Evolutionary conservation across 1,140 invertebrate species (phyloP).

Genomic region (Aethina tumida): DNA sequence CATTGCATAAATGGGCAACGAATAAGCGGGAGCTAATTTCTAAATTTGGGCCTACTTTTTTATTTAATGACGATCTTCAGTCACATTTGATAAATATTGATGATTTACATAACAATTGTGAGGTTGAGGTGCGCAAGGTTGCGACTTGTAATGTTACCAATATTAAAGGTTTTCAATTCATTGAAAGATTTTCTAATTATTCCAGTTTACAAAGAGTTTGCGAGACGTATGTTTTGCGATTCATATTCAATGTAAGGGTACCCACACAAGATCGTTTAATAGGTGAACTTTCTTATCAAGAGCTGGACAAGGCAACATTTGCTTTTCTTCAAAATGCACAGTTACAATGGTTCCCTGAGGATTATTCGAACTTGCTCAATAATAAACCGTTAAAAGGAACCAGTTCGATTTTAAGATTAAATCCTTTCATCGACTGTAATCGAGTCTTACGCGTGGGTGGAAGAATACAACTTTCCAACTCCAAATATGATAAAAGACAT

Average conservation of each 20-base stretch:
- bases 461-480: conserved; percentile 22
- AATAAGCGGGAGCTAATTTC: conserved; percentile 14
- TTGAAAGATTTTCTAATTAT: conserved; percentile 8
- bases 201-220: conserved; percentile 1
- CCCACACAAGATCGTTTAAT: not conserved
- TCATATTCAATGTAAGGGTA: not conserved
- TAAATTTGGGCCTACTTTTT: not conserved
- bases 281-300: no score
- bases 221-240: not conserved
- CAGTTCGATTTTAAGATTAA: conserved; percentile 21
- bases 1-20: conserved; percentile 22
- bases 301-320: no score
- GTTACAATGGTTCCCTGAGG: conserved; percentile 6
- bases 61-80: conserved; percentile 1
- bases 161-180: conserved; percentile 2
- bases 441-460: conserved; percentile 36
- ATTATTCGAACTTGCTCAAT: conserved; percentile 5
- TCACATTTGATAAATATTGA: conserved; percentile 4
- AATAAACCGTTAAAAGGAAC: conserved; percentile 7
- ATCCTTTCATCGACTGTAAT: conserved; percentile 33
- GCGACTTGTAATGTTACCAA: not conserved
- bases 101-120: conserved; percentile 5
- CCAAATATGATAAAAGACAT: conserved; percentile 23
- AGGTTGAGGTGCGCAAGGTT: conserved; percentile 6
- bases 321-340: conserved; percentile 1